phyloP scores from a whole-genome alignment of 2,113 vertebrate genomes.

The Nothoprocta pentlandii region DNA sequence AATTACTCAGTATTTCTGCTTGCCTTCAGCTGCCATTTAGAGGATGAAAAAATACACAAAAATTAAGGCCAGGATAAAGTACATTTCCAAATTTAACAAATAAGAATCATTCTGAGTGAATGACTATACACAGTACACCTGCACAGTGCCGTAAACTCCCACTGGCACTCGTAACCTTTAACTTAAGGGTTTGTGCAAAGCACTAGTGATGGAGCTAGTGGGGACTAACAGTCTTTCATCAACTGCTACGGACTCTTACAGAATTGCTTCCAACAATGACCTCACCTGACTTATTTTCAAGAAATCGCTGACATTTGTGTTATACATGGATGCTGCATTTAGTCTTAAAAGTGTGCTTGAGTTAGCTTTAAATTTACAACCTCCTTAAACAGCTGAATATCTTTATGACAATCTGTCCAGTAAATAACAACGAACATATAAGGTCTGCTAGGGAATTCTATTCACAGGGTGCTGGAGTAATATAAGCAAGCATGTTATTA shows the following conservation, averaged over 20 bases:
- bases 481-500: neutral
- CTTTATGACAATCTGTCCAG: neutral
- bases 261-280: slow-evolving; percentile 48
- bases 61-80: slow-evolving; percentile 70
- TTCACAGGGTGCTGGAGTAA: neutral
- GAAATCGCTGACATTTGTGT: slow-evolving; percentile 17
- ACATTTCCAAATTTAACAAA: slow-evolving; percentile 70
- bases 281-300: slow-evolving; percentile 23
- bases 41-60: slow-evolving; percentile 58
- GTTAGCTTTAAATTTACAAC: neutral
- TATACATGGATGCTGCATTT: neutral
- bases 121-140: slow-evolving; percentile 13
- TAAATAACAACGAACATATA: neutral
- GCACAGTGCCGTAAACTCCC: neutral
- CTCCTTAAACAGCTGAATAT: neutral
- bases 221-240: slow-evolving; percentile 42
- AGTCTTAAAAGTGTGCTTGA: neutral
- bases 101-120: slow-evolving; percentile 65
- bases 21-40: slow-evolving; percentile 74
- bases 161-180: slow-evolving; percentile 50
- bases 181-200: slow-evolving; percentile 4
- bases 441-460: neutral
- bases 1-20: slow-evolving; percentile 74
- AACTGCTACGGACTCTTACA: neutral
- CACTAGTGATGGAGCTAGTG: slow-evolving; percentile 32